These are phyloP conservation scores for Villa cingulata DNA, from an alignment of 2,888 invertebrate species.

Conservation along the genomic window DNA sequence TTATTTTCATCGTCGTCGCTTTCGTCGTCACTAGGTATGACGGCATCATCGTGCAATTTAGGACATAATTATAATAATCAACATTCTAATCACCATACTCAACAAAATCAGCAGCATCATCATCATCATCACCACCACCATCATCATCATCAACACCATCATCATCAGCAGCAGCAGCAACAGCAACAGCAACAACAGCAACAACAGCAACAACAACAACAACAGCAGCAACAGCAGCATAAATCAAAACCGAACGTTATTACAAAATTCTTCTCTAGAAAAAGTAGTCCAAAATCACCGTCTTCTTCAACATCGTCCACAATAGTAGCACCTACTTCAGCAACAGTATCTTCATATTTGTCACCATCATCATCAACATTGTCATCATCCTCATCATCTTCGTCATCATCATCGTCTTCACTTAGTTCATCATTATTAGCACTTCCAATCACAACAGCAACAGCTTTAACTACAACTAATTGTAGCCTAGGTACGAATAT, in stretches of 20 bases:
- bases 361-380: constrained; percentile 16
- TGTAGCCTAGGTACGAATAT: constrained; percentile 24
- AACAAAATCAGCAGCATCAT: constrained; percentile 15
- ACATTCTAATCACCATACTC: constrained; percentile 15
- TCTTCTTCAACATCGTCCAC: constrained; percentile 19
- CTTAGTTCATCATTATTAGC: constrained; percentile 17
- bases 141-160: constrained; percentile 13
- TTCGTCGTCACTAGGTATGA: constrained; percentile 11
- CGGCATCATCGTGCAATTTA: constrained; percentile 18
- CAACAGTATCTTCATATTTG: constrained; percentile 14
- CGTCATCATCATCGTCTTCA: constrained; percentile 22
- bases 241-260: constrained; percentile 37
- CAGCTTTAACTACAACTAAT: constrained; percentile 29
- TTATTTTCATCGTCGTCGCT: constrained; percentile 18
- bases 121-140: no score
- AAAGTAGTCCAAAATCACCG: constrained; percentile 34
- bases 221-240: constrained; percentile 15
- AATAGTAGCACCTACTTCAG: constrained; percentile 23
- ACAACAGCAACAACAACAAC: constrained; percentile 13
- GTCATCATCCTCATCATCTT: constrained; percentile 15
- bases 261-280: constrained; percentile 35
- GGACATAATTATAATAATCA: constrained; percentile 16
- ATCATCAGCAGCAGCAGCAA: constrained; percentile 7
- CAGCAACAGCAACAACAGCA: constrained; percentile 8
- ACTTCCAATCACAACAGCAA: constrained; percentile 29